Conservation (phyloP, 2,113 vertebrate genomes). For the Leucoraja erinaceus region DNA sequence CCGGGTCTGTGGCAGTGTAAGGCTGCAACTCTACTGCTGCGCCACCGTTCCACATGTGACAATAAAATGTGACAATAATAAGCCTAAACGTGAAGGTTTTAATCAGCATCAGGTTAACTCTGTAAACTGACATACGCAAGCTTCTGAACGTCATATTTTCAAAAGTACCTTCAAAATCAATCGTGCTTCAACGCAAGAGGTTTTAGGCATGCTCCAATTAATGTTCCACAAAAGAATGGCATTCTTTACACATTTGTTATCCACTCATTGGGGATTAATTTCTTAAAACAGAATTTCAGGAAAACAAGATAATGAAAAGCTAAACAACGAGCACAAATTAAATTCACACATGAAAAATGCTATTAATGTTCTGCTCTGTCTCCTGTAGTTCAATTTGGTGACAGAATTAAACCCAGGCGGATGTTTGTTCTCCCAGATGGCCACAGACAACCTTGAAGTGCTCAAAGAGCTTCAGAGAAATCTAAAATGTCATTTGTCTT, state of each 20-base stretch:
- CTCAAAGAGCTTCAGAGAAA: not conserved
- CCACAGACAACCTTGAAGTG: not conserved
- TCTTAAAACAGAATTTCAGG: not conserved
- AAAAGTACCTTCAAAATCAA: not conserved
- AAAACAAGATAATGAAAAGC: not conserved
- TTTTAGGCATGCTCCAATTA: not conserved
- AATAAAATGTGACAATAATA: too few relatives aligned
- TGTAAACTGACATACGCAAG: not conserved
- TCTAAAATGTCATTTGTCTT: slow-evolving; percentile 5
- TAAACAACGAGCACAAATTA: not conserved
- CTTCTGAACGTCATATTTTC: not conserved
- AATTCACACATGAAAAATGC: not conserved
- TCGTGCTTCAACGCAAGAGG: not conserved
- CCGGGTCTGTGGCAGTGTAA: too few relatives aligned
- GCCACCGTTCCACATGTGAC: too few relatives aligned
- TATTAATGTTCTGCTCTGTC: not conserved
- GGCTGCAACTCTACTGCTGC: too few relatives aligned
- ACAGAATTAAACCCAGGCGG: slow-evolving; percentile 13
- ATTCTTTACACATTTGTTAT: not conserved
- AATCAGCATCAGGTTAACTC: not conserved
- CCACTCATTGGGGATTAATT: not conserved
- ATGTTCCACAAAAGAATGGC: not conserved
- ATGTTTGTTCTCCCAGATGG: slow-evolving; percentile 17
- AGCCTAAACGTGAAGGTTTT: not conserved
- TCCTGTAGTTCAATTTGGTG: not conserved